Percentiles rank a stretch among this genome's conserved stretches.
phyloP scores from a whole-genome alignment of 2,888 invertebrate species.

The Euzetes globulus region DNA sequence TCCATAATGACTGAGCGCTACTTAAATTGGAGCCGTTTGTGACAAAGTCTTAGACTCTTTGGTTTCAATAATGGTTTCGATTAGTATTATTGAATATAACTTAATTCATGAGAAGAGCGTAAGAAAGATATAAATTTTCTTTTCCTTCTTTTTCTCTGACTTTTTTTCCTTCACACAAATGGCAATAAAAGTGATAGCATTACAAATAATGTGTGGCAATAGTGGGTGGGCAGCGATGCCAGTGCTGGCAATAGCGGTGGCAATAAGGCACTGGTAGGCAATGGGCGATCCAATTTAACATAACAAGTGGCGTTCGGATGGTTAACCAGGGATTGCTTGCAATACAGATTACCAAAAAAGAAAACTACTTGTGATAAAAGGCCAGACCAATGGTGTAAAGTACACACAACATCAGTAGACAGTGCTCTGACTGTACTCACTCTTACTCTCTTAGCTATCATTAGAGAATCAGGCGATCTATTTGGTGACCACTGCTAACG shows the following conservation, averaged over 20 bases:
- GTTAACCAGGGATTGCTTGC: constrained; percentile 28
- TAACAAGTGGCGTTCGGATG: constrained; percentile 28
- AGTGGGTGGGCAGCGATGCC: constrained; percentile 28
- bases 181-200: constrained; percentile 30
- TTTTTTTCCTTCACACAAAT: constrained; percentile 20
- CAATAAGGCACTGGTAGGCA: constrained; percentile 3
- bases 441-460: constrained; percentile 10
- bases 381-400: neutral
- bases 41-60: constrained; percentile 15
- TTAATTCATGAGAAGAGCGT: constrained; percentile 25
- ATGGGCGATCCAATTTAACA: constrained; percentile 30
- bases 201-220: constrained; percentile 31
- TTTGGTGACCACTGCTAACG: constrained; percentile 22
- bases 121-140: constrained; percentile 22
- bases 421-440: neutral
- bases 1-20: constrained; percentile 18
- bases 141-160: neutral
- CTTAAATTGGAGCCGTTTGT: neutral
- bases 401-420: neutral
- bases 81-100: constrained; percentile 19
- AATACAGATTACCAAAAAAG: constrained; percentile 25
- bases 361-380: constrained; percentile 11
- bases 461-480: constrained; percentile 21
- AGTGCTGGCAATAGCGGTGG: constrained; percentile 4
- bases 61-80: constrained; percentile 1